Conservation (phyloP, 2,797 vertebrate genomes). For the Botia kubotai region DNA sequence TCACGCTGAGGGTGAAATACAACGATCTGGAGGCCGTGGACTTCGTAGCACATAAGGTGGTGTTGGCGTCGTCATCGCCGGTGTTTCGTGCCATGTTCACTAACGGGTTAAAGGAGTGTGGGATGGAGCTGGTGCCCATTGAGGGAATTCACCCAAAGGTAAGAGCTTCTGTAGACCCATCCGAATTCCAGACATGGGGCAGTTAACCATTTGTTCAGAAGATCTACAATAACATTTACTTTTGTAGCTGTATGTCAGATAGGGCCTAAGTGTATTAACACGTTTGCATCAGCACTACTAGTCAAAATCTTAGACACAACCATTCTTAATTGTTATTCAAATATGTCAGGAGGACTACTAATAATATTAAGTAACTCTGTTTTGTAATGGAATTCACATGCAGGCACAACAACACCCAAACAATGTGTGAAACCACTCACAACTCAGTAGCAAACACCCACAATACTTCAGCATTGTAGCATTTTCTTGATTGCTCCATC, state of each 20-base stretch:
- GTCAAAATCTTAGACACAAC: conserved; percentile 3
- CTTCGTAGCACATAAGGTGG: conserved; percentile 92
- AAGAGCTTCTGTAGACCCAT: conserved; percentile 41
- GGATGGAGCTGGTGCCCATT: conserved; percentile 91
- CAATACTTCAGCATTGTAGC: too few relatives aligned
- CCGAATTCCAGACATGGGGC: too few relatives aligned
- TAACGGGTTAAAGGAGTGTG: conserved; percentile 88
- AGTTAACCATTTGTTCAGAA: neutral
- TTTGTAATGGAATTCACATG: neutral
- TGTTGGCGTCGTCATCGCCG: conserved; percentile 90
- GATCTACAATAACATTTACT: neutral
- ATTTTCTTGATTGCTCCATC: too few relatives aligned
- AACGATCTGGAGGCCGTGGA: conserved; percentile 83
- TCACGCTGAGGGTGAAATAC: conserved; percentile 89
- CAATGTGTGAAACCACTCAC: too few relatives aligned
- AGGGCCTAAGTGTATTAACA: too few relatives aligned
- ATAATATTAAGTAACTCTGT: too few relatives aligned
- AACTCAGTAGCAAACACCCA: too few relatives aligned
- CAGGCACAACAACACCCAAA: too few relatives aligned
- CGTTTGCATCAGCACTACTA: too few relatives aligned
- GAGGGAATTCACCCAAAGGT: conserved; percentile 91
- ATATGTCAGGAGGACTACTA: too few relatives aligned
- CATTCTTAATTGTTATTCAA: too few relatives aligned
- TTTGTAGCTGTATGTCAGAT: neutral
- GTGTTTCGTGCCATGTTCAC: conserved; percentile 97